Percentiles rank a stretch among this genome's conserved stretches.
These are phyloP conservation scores for Triops cancriformis DNA, from an alignment of 1,140 invertebrate species.

Conservation along the genomic window DNA sequence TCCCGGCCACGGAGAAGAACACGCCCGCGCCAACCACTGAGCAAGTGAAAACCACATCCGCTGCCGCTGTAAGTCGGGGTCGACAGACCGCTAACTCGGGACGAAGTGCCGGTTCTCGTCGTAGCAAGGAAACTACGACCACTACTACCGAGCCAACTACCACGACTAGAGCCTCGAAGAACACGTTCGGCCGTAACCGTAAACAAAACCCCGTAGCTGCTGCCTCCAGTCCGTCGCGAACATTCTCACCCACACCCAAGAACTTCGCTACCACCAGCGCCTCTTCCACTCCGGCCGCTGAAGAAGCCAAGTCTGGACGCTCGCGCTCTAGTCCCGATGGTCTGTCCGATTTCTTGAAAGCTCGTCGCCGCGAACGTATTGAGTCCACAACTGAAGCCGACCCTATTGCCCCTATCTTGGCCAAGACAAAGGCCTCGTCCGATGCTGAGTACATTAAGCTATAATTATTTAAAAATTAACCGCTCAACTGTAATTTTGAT, in stretches of 20 bases:
- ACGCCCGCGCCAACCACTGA: background rate
- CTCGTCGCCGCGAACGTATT: background rate
- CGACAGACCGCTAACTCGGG: background rate
- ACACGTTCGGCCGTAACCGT: background rate
- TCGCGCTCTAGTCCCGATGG: background rate
- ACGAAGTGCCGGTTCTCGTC: background rate
- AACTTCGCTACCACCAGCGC: background rate
- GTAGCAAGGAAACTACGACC: background rate
- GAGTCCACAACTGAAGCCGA: conserved; percentile 16
- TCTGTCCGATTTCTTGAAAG: conserved; percentile 15
- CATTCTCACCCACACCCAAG: background rate
- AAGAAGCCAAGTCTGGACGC: background rate
- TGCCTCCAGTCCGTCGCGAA: background rate
- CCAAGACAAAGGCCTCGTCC: background rate
- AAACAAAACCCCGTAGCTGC: background rate
- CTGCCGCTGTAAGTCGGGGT: background rate
- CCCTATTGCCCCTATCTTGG: background rate
- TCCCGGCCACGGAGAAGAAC: background rate
- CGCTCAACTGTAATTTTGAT: too few species aligned
- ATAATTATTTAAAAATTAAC: background rate
- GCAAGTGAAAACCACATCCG: too few species aligned
- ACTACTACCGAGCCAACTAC: background rate
- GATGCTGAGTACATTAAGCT: background rate
- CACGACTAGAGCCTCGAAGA: background rate
- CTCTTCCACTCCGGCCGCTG: background rate